Percentiles rank a stretch among this genome's conserved stretches.
Conservation (phyloP, 2,888 invertebrate species). For the Leptinotarsa haldemani region DNA sequence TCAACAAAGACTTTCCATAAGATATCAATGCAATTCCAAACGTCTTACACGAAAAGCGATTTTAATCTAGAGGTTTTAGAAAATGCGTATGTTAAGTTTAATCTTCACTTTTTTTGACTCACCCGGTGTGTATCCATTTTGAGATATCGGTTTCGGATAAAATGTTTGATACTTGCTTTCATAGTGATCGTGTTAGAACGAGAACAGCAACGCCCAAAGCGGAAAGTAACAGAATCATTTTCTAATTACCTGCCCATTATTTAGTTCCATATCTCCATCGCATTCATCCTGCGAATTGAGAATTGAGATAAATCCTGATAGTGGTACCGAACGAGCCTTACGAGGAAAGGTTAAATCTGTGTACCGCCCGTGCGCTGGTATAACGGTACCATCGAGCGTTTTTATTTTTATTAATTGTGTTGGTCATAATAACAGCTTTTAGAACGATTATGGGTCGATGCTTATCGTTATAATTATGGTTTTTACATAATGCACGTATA, state of each 20-base stretch:
- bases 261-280: conserved; percentile 14
- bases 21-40: too few species aligned
- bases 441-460: conserved; percentile 45
- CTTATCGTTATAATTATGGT: conserved; percentile 52
- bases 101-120: background rate
- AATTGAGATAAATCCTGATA: conserved; percentile 17
- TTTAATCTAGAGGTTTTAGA: background rate
- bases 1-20: too few species aligned
- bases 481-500: conserved; percentile 50
- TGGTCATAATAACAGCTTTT: conserved; percentile 53
- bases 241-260: conserved; percentile 19
- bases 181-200: background rate
- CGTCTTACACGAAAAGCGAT: too few species aligned
- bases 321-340: conserved; percentile 14
- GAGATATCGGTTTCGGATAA: background rate
- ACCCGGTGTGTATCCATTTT: background rate
- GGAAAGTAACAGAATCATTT: conserved; percentile 14
- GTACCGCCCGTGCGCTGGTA: conserved; percentile 36
- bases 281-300: conserved; percentile 14
- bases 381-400: conserved; percentile 39
- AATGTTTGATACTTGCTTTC: conserved; percentile 2
- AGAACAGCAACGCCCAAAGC: conserved; percentile 8
- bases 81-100: background rate
- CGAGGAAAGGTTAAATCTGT: conserved; percentile 24
- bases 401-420: conserved; percentile 44